Evolutionary conservation across 1,140 invertebrate genomes (phyloP).

Genomic region (Drosophila saltans): DNA sequence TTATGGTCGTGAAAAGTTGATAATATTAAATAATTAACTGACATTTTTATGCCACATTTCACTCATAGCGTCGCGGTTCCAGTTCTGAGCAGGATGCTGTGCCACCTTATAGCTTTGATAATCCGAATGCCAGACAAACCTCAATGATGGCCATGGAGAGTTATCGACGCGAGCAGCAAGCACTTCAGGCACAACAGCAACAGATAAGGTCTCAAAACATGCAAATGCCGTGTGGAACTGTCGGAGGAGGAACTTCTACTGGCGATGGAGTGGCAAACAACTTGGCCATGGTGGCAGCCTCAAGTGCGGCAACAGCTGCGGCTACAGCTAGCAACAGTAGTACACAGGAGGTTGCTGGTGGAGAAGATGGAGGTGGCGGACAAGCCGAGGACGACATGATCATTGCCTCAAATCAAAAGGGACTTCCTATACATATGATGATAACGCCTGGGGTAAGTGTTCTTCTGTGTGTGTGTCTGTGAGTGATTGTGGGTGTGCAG

Average conservation of each 20-base stretch:
- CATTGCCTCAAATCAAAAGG: slow-evolving; percentile 57
- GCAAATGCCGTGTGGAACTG: slow-evolving; percentile 31
- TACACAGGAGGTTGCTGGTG: slow-evolving; percentile 33
- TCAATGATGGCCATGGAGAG: slow-evolving; percentile 83
- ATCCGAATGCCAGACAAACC: slow-evolving; percentile 79
- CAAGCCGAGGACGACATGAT: slow-evolving; percentile 60
- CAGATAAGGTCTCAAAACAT: slow-evolving; percentile 49
- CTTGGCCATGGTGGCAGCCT: slow-evolving; percentile 61
- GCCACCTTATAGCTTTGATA: slow-evolving; percentile 80
- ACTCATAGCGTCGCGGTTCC: slow-evolving; percentile 68
- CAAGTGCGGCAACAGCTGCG: slow-evolving; percentile 60
- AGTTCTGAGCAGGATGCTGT: slow-evolving; percentile 79
- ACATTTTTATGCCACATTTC: slow-evolving; percentile 8
- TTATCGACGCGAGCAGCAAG: slow-evolving; percentile 75
- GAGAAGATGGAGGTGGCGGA: slow-evolving; percentile 5
- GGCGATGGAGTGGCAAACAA: slow-evolving; percentile 51
- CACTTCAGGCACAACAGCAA: slow-evolving; percentile 47
- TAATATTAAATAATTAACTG: slow-evolving; percentile 13
- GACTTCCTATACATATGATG: slow-evolving; percentile 82
- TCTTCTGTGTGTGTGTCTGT: slow-evolving; percentile 18
- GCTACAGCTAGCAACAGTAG: slow-evolving; percentile 50
- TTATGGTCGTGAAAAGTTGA: neutral
- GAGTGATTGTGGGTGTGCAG: slow-evolving; percentile 19
- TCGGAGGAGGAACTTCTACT: slow-evolving; percentile 25
- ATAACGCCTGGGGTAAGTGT: slow-evolving; percentile 83